phyloP scores from a whole-genome alignment of 2,888 invertebrate species.

The Leptopilina myrica region DNA sequence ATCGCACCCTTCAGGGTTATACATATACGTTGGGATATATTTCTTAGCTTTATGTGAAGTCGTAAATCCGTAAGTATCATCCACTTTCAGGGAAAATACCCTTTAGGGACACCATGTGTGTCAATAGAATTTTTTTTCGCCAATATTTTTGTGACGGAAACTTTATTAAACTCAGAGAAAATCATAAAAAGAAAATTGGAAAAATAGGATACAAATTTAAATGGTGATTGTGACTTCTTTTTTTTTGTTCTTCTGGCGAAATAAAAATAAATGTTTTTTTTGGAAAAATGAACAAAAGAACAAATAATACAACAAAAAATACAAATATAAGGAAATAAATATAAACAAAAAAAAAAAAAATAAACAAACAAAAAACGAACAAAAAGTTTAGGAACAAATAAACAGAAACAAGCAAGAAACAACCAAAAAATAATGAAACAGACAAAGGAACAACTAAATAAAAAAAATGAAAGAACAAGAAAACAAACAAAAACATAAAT shows the following conservation, averaged over 20 bases:
- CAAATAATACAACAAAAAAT: no score
- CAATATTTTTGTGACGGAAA: not conserved
- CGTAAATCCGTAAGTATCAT: slow-evolving; percentile 11
- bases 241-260: not conserved
- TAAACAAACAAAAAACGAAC: no score
- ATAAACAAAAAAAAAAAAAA: no score
- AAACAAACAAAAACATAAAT: no score
- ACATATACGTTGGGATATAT: not conserved
- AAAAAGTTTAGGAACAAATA: no score
- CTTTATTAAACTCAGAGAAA: not conserved
- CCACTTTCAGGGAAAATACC: not conserved
- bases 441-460: no score
- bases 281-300: no score
- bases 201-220: not conserved
- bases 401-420: no score
- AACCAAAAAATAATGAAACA: no score
- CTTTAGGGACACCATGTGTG: not conserved
- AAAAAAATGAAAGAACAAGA: no score
- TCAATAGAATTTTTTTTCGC: slow-evolving; percentile 7
- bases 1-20: not conserved
- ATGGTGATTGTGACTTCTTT: not conserved
- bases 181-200: not conserved
- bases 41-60: not conserved
- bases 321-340: no score
- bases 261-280: not conserved